A percentile compares a stretch with the other conserved stretches of the same genome.
These are phyloP conservation scores for Chlamydotis undulata DNA, from an alignment of 2,113 vertebrate species.

Conservation along the genomic window DNA sequence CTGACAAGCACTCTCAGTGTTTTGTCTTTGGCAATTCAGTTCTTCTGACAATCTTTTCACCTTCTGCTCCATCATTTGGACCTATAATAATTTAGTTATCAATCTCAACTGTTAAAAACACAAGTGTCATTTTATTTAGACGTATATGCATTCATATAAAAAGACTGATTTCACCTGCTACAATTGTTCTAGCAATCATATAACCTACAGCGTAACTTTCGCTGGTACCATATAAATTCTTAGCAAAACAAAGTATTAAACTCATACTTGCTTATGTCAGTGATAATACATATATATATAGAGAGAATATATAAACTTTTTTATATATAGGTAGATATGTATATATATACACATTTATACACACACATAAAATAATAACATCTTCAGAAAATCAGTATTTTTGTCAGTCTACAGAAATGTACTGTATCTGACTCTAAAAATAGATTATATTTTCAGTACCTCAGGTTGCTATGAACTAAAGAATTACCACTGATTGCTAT, in stretches of 20 bases:
- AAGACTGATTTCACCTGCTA: neutral
- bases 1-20: slow-evolving; percentile 81
- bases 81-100: slow-evolving; percentile 67
- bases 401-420: neutral
- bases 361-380: neutral
- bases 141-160: neutral
- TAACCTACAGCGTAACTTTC: neutral
- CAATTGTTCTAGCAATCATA: neutral
- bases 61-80: slow-evolving; percentile 82
- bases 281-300: neutral
- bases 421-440: neutral
- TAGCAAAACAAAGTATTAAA: neutral
- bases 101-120: neutral
- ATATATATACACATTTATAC: rapidly evolving
- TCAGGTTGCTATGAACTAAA: neutral
- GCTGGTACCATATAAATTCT: neutral
- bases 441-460: neutral
- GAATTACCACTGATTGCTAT: neutral
- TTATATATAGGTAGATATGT: neutral
- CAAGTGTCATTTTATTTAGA: neutral
- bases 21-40: slow-evolving; percentile 90
- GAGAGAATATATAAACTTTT: neutral
- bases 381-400: neutral
- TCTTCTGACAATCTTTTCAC: slow-evolving; percentile 88
- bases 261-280: neutral